Conservation (phyloP, 35 echinoderm and acorn worm species). For the Heliocidaris tuberculata region DNA sequence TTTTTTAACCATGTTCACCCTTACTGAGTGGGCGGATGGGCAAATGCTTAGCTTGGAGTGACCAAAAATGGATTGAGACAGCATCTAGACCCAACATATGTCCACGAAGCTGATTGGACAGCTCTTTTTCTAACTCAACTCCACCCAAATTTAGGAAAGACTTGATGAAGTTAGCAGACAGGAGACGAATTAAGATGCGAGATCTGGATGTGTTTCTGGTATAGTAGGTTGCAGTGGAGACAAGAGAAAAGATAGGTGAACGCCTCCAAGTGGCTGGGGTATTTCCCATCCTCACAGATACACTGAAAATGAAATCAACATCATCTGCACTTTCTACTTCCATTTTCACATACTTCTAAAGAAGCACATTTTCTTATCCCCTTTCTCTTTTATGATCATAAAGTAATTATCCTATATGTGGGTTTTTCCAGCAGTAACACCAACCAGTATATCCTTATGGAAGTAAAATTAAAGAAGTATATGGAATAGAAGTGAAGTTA, state of each 20-base stretch:
- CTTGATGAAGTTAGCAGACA: background rate
- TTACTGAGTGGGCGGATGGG: background rate
- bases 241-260: background rate
- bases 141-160: conserved; percentile 1
- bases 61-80: background rate
- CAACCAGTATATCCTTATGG: too few species aligned
- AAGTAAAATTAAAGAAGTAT: too few species aligned
- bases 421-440: too few species aligned
- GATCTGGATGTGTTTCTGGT: background rate
- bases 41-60: background rate
- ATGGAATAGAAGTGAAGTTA: too few species aligned
- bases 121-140: background rate
- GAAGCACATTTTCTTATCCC: too few species aligned
- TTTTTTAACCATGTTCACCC: background rate
- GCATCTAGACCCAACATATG: background rate
- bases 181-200: background rate
- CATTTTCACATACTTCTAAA: background rate
- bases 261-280: background rate
- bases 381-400: too few species aligned
- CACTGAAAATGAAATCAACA: background rate
- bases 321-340: background rate
- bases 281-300: background rate
- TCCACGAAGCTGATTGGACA: background rate
- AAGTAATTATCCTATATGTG: too few species aligned
- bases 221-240: background rate